These are phyloP conservation scores for Procambarus clarkii DNA, from an alignment of 1,140 invertebrate species.

Conservation along the genomic window DNA sequence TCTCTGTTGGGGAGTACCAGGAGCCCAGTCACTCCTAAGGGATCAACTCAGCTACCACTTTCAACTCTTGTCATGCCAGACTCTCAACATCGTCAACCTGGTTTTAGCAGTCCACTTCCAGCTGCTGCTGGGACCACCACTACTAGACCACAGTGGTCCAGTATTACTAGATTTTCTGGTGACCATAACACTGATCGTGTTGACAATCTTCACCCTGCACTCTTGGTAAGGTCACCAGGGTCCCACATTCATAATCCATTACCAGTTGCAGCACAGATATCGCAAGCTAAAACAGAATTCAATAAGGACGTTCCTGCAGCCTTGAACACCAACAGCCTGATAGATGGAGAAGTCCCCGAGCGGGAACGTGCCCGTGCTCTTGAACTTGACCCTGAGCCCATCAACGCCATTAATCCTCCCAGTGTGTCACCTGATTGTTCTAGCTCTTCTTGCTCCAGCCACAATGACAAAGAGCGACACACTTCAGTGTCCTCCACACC, in stretches of 20 bases:
- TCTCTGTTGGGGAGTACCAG: neutral
- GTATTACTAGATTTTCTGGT: neutral
- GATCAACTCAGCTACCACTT: neutral
- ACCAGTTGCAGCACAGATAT: neutral
- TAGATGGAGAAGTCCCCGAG: constrained; percentile 69
- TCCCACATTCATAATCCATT: neutral
- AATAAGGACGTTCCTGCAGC: neutral
- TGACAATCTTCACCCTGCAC: neutral
- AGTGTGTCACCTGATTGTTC: neutral
- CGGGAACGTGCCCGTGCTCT: constrained; percentile 68
- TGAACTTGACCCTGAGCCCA: constrained; percentile 1
- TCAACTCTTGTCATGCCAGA: neutral
- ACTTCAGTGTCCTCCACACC: neutral
- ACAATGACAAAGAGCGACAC: neutral
- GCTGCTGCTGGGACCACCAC: neutral
- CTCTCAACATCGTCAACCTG: neutral
- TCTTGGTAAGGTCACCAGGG: neutral
- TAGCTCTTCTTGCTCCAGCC: neutral
- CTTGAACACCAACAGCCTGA: constrained; percentile 66
- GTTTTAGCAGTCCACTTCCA: neutral
- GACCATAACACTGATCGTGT: neutral
- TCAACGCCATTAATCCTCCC: constrained; percentile 5
- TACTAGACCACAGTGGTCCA: neutral
- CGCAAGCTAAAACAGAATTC: neutral
- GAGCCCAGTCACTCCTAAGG: neutral